phyloP scores from a whole-genome alignment of 2,888 invertebrate species.

The Anagyrus pseudococci region DNA sequence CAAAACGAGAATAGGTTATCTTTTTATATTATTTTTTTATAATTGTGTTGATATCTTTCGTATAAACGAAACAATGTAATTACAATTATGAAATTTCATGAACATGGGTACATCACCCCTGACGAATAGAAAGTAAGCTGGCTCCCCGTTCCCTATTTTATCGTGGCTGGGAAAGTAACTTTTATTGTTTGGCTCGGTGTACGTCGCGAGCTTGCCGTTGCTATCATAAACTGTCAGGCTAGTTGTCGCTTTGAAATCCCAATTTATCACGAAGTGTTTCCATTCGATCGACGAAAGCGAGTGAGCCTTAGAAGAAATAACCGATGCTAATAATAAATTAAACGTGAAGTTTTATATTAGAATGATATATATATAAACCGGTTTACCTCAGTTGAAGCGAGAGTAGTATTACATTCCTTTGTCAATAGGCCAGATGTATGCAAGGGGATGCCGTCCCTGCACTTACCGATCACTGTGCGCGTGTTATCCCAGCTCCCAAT shows the following conservation, averaged over 20 bases:
- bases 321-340: not conserved
- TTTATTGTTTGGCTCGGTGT: not conserved
- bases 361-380: not conserved
- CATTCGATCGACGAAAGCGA: conserved; percentile 44
- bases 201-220: conserved; percentile 13
- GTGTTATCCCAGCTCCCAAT: conserved; percentile 47
- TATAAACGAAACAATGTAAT: conserved; percentile 29
- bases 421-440: not conserved
- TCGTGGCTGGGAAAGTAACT: not conserved
- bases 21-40: not conserved
- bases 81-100: conserved; percentile 45
- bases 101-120: conserved; percentile 29
- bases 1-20: conserved; percentile 12
- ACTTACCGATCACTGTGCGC: conserved; percentile 47
- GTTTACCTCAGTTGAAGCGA: not conserved
- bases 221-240: conserved; percentile 40
- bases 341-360: not conserved
- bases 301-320: conserved; percentile 37
- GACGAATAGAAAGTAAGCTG: conserved; percentile 29
- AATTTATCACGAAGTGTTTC: conserved; percentile 44
- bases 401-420: not conserved
- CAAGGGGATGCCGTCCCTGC: conserved; percentile 39
- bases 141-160: not conserved
- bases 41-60: not conserved
- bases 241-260: conserved; percentile 30